Evolutionary conservation across 1,140 invertebrate genomes (phyloP).

Genomic region (Holotrichia oblita): DNA sequence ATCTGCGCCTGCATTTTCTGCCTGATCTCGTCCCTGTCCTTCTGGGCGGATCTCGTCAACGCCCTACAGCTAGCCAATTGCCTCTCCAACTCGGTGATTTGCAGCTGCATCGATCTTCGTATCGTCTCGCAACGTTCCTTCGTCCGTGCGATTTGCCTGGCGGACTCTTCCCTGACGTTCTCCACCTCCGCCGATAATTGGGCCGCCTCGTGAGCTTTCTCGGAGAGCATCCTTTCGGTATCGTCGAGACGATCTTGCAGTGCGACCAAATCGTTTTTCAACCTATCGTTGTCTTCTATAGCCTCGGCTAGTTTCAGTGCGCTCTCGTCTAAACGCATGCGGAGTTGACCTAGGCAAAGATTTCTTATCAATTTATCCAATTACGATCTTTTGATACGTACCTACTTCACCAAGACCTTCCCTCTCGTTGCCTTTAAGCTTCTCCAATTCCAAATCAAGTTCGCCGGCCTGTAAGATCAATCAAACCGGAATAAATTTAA

Average conservation of each 20-base stretch:
- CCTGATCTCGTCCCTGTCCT: conserved; percentile 73
- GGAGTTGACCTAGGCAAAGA: conserved; percentile 17
- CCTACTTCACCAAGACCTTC: conserved; percentile 57
- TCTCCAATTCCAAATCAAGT: conserved; percentile 61
- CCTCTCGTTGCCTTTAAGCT: conserved; percentile 49
- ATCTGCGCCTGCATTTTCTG: conserved; percentile 76
- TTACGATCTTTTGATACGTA: conserved; percentile 56
- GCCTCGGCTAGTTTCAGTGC: conserved; percentile 61
- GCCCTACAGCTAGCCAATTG: conserved; percentile 71
- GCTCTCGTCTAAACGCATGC: conserved; percentile 56
- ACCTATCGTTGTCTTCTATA: conserved; percentile 63
- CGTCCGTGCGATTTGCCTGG: conserved; percentile 68
- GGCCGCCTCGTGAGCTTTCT: conserved; percentile 66
- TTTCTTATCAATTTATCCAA: too few species aligned
- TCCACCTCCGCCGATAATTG: conserved; percentile 74
- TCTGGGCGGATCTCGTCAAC: conserved; percentile 69
- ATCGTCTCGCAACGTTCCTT: conserved; percentile 69
- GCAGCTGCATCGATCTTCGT: conserved; percentile 68
- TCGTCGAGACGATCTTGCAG: conserved; percentile 64
- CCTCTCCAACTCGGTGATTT: conserved; percentile 72
- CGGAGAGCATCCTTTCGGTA: conserved; percentile 64
- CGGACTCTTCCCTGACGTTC: conserved; percentile 74
- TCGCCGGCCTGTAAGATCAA: conserved; percentile 44
- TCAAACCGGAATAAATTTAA: neutral
- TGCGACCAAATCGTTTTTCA: conserved; percentile 61